Conservation (phyloP, 2,113 vertebrate genomes). For the Tupaia chinensis region DNA sequence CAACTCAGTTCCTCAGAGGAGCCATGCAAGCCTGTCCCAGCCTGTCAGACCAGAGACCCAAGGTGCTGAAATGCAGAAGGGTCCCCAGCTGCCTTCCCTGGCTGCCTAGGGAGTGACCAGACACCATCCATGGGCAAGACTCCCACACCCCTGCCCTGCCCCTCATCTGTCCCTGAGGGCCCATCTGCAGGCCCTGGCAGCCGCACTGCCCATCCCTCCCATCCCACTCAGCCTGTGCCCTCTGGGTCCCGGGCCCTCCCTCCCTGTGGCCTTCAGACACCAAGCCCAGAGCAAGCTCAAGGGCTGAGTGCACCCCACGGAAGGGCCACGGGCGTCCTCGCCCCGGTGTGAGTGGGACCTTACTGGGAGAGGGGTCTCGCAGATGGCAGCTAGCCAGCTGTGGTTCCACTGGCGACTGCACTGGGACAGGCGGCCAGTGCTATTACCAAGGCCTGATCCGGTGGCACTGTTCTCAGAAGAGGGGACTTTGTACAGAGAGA, state of each 20-base stretch:
- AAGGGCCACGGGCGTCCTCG: no score
- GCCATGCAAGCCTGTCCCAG: neutral
- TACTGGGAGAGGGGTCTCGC: neutral
- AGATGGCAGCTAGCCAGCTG: neutral
- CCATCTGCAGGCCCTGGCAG: neutral
- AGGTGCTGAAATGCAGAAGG: no score
- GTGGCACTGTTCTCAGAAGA: neutral
- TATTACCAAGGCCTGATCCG: neutral
- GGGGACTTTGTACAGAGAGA: neutral
- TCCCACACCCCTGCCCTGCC: neutral
- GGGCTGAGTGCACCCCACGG: no score
- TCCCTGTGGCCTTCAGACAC: neutral
- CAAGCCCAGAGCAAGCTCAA: neutral
- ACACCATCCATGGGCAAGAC: fast-evolving
- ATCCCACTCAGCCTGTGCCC: neutral
- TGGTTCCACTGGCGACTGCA: neutral
- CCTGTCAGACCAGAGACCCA: neutral
- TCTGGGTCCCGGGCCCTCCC: neutral
- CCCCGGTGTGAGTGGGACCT: neutral
- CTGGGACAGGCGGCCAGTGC: neutral
- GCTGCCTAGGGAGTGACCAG: neutral
- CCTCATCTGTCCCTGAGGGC: fast-evolving
- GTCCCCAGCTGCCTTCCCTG: neutral
- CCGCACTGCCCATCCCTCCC: neutral
- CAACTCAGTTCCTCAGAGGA: neutral